These are phyloP conservation scores for Linnaemya tessellans DNA, from an alignment of 2,888 invertebrate genomes.

Conservation along the genomic window DNA sequence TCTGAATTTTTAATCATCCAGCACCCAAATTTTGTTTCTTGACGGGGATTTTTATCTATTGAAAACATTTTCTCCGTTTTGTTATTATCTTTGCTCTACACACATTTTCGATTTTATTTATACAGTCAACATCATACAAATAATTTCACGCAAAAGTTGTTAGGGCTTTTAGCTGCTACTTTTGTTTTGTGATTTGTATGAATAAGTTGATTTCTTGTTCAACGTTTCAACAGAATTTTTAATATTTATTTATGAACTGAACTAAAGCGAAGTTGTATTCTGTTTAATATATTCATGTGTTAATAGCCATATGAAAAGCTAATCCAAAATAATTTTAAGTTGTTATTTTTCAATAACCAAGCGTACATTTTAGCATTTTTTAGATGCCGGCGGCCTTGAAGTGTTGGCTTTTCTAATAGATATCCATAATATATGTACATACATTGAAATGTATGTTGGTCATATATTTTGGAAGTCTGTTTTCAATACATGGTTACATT, in stretches of 20 bases:
- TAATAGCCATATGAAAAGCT: background rate
- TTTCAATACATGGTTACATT: too few relatives aligned
- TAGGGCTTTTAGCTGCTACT: conserved; percentile 6
- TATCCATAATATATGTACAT: too few relatives aligned
- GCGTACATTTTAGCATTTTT: background rate
- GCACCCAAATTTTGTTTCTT: background rate
- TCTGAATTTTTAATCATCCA: background rate
- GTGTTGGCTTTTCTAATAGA: background rate
- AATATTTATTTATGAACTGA: background rate
- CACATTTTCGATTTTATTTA: conserved; percentile 37
- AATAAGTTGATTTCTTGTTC: background rate
- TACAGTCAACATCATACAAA: conserved; percentile 22
- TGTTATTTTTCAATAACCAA: background rate
- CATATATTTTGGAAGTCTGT: too few relatives aligned
- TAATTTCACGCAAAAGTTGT: background rate
- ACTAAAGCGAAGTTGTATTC: too few relatives aligned
- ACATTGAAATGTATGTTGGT: too few relatives aligned
- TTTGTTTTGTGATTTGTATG: background rate
- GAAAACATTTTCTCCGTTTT: background rate
- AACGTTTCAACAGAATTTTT: too few relatives aligned
- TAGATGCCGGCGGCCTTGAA: background rate
- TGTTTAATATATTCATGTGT: background rate
- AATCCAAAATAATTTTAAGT: background rate
- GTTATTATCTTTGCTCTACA: background rate
- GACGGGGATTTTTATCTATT: background rate